Evolutionary conservation across 1,140 invertebrate genomes (phyloP).

Genomic region (Drosophila insularis): DNA sequence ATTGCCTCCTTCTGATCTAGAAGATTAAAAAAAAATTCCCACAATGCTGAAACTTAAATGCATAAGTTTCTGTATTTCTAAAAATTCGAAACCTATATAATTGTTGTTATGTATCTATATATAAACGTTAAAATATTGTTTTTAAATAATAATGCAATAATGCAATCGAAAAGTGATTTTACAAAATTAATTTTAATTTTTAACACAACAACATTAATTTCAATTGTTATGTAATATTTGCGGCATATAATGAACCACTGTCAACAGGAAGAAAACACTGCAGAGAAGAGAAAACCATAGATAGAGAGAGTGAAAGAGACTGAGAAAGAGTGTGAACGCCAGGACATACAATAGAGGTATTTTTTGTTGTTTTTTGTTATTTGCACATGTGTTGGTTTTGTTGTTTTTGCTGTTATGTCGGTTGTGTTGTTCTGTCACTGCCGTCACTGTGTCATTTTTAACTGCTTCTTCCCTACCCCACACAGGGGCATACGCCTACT

Average conservation of each 20-base stretch:
- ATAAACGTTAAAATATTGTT: too few relatives aligned
- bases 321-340: constrained; percentile 15
- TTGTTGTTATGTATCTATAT: too few relatives aligned
- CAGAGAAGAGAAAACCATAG: not conserved
- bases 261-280: not conserved
- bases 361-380: constrained; percentile 57
- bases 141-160: too few relatives aligned
- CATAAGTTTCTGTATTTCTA: too few relatives aligned
- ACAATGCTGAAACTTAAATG: too few relatives aligned
- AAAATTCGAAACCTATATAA: too few relatives aligned
- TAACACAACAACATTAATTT: too few relatives aligned
- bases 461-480: constrained; percentile 43
- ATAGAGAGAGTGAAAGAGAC: constrained; percentile 3
- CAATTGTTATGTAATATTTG: not conserved
- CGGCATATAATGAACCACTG: not conserved
- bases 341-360: constrained; percentile 38
- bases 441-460: constrained; percentile 69
- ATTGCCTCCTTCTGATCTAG: too few relatives aligned
- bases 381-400: constrained; percentile 58
- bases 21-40: too few relatives aligned
- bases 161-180: too few relatives aligned
- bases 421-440: constrained; percentile 20
- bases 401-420: constrained; percentile 15
- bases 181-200: too few relatives aligned
- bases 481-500: not conserved